Base-by-base conservation (phyloP, 2,797 vertebrate genomes). In the Eremophila alpestris region DNA sequence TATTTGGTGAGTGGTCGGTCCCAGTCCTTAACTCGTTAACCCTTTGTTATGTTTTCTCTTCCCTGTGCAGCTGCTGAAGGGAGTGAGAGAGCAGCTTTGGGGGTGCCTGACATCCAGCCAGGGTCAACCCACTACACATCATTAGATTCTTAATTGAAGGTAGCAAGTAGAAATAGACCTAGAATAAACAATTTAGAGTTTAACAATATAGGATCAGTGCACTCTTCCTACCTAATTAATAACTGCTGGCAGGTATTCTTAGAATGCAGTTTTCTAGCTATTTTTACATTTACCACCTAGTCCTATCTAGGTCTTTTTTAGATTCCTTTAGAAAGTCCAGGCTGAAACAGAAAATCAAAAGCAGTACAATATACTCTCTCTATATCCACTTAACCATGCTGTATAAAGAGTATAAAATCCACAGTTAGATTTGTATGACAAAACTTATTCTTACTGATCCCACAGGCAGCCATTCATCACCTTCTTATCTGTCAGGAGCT, bases 21-120 rank as follows among this genome's bases (percentile, higher is more conserved):
- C 29, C 29, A 17, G 16, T 30, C 29, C 29, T 40, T 34, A 52
- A 24, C 16, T n/a, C 40, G 24, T 17, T 7, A 69, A 34, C 3
- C 16, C 13, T 54, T 34, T 0, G 0, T 23, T 34, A 3, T n/a
- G 3, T 12, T 54, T 77, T 17, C 20, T 40, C 24, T 46, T 11
- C 7, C 9, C 13, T 46, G 48, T 40, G 11, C 46, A 52, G 3
- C 5, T 60, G 29, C 19, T 60, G 29, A 40, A 23, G 9, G 9
- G 63, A 34, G 13, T 13, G 40, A 60, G 40, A 59, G 19, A 40
- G n/a, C 5, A 29, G 16, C n/a, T 77, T 54, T 60, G 29, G 11
- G 10, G 11, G 16, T 40, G 20, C 16, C 9, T 29, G n/a, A 17
- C 9, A 46, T 48, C 27, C 41, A 48, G 34, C 20, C 64, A 55